Conservation (phyloP, 2,797 vertebrate genomes). For the Borostomias antarcticus region DNA sequence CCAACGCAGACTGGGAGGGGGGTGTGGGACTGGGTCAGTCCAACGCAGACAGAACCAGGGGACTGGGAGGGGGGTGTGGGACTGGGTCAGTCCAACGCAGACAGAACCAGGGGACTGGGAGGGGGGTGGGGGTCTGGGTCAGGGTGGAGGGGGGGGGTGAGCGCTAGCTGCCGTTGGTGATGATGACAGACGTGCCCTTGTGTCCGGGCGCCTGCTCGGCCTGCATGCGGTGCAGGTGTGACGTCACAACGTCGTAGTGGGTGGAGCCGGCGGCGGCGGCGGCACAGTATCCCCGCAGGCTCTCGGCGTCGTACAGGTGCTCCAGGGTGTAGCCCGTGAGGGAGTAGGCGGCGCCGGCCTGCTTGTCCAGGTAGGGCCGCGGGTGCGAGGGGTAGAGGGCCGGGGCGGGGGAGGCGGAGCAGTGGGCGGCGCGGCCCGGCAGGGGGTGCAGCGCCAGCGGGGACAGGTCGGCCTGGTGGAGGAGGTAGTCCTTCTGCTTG, state of each 20-base stretch:
- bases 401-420: conserved; percentile 82
- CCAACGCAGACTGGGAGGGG: no score
- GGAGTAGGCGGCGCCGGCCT: conserved; percentile 84
- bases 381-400: conserved; percentile 77
- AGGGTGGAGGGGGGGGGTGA: no score
- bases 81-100: no score
- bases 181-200: conserved; percentile 96
- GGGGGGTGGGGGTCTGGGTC: no score
- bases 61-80: no score
- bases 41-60: no score
- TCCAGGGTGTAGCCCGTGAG: conserved; percentile 92
- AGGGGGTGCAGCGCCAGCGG: conserved; percentile 81
- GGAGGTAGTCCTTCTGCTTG: conserved; percentile 88
- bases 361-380: conserved; percentile 92
- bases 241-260: conserved; percentile 88
- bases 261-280: conserved; percentile 79
- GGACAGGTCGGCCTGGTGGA: conserved; percentile 79
- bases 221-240: conserved; percentile 90
- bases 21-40: no score
- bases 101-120: no score
- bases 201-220: conserved; percentile 87
- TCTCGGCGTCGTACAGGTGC: conserved; percentile 91
- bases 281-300: conserved; percentile 87
- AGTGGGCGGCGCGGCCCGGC: no score
- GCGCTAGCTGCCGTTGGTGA: conserved; percentile 95